Evolutionary conservation across 1,140 invertebrate genomes (phyloP).

Genomic region (Drepana arcuata): DNA sequence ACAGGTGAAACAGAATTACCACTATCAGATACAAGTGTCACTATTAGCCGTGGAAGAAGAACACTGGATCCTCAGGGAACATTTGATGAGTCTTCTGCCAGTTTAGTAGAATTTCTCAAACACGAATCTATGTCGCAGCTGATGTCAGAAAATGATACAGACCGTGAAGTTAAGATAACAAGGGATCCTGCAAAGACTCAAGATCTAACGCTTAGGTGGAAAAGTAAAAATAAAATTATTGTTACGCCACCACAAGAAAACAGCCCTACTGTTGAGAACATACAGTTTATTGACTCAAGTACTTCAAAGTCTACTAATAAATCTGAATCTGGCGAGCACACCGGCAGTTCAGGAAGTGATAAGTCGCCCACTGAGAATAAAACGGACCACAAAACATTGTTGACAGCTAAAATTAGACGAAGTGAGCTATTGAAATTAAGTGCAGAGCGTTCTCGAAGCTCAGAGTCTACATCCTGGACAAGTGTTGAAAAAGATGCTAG

Average conservation of each 20-base stretch:
- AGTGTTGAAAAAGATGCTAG: slow-evolving; percentile 75
- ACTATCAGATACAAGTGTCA: slow-evolving; percentile 43
- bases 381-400: slow-evolving; percentile 46
- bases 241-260: slow-evolving; percentile 70
- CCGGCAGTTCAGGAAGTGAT: slow-evolving; percentile 61
- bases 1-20: slow-evolving; percentile 62
- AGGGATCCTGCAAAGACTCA: slow-evolving; percentile 30
- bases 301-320: slow-evolving; percentile 50
- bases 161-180: slow-evolving; percentile 26
- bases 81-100: slow-evolving; percentile 65
- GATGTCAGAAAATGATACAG: slow-evolving; percentile 47
- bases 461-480: slow-evolving; percentile 76
- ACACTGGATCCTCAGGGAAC: slow-evolving; percentile 61
- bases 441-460: slow-evolving; percentile 77
- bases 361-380: slow-evolving; percentile 55
- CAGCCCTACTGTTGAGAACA: slow-evolving; percentile 67
- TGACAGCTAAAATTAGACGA: slow-evolving; percentile 62
- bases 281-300: slow-evolving; percentile 62
- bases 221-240: slow-evolving; percentile 71
- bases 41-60: slow-evolving; percentile 30
- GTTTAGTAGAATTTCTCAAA: slow-evolving; percentile 64
- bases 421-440: slow-evolving; percentile 74
- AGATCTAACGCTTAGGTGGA: slow-evolving; percentile 55
- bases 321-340: slow-evolving; percentile 59
- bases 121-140: slow-evolving; percentile 60